Percentiles rank a stretch among this genome's conserved stretches.
Conservation (phyloP, 1,140 invertebrate genomes). For the Calliopsis andreniformis region DNA sequence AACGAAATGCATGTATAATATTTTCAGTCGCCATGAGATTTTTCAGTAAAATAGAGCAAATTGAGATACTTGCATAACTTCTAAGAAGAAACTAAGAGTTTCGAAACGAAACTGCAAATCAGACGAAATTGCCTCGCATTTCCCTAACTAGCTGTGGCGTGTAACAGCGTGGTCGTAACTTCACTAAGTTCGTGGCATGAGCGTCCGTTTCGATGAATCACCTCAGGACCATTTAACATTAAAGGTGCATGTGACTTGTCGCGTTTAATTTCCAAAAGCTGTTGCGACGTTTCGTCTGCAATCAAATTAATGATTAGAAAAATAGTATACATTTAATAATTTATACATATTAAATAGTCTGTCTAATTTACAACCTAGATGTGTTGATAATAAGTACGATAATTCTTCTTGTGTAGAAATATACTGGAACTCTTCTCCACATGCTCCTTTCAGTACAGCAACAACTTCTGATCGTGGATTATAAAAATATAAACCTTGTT, state of each 20-base stretch:
- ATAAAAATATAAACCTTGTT: conserved; percentile 85
- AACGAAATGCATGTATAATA: not conserved
- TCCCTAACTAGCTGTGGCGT: conserved; percentile 74
- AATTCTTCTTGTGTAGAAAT: conserved; percentile 82
- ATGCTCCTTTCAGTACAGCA: conserved; percentile 82
- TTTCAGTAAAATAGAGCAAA: not conserved
- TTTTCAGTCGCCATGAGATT: not conserved
- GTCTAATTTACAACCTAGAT: conserved; percentile 64
- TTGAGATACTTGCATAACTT: not conserved
- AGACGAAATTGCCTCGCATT: not conserved
- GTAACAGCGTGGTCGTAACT: conserved; percentile 77
- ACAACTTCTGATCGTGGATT: conserved; percentile 83
- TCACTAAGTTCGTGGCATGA: conserved; percentile 76
- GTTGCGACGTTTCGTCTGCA: conserved; percentile 71
- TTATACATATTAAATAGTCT: not conserved
- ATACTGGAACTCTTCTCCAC: conserved; percentile 83
- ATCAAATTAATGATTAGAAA: conserved; percentile 20
- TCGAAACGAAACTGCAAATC: not conserved
- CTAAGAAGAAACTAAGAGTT: not conserved
- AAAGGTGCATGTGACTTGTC: conserved; percentile 68
- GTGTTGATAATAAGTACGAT: conserved; percentile 79
- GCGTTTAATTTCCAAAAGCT: conserved; percentile 61
- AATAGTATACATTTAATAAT: not conserved
- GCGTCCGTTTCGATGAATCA: conserved; percentile 72
- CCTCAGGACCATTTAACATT: conserved; percentile 66